A percentile compares a stretch with the other conserved stretches of the same genome.
Conservation (phyloP, 2,113 vertebrate species). For the Microtus montanus region DNA sequence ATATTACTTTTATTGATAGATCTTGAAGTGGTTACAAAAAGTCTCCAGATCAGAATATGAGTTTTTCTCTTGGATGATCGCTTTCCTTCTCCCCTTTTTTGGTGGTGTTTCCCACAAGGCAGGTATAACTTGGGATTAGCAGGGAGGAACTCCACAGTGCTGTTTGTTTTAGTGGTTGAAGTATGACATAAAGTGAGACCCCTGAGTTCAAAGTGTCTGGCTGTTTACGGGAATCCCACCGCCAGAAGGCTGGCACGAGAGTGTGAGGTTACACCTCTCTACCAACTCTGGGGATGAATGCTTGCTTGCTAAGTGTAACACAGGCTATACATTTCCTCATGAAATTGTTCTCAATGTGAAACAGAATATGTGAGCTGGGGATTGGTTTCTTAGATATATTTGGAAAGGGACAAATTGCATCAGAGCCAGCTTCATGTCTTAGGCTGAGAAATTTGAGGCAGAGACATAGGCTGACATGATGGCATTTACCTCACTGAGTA, state of each 20-base stretch:
- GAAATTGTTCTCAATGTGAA: conserved; percentile 79
- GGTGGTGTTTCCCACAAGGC: conserved; percentile 79
- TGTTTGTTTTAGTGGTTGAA: conserved; percentile 85
- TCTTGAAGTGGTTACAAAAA: background rate
- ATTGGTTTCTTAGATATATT: conserved; percentile 69
- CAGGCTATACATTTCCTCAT: conserved; percentile 74
- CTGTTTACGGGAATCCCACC: conserved; percentile 85
- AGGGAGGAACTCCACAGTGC: conserved; percentile 75
- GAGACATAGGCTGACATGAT: background rate
- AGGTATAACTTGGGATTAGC: conserved; percentile 77
- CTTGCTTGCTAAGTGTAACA: conserved; percentile 74
- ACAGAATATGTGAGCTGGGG: conserved; percentile 71
- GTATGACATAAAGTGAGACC: conserved; percentile 85
- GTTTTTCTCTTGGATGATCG: conserved; percentile 71
- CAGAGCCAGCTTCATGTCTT: background rate
- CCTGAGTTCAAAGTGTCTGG: conserved; percentile 83
- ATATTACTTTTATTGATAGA: background rate
- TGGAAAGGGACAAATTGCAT: conserved; percentile 68
- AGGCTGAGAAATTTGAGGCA: background rate
- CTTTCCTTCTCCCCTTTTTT: conserved; percentile 24
- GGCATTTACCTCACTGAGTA: background rate
- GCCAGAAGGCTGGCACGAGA: conserved; percentile 81
- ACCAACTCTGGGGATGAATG: conserved; percentile 84
- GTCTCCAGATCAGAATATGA: background rate
- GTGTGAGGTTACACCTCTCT: conserved; percentile 80